Percentiles rank a stretch among this genome's conserved stretches.
Evolutionary conservation across 2,113 vertebrate species (phyloP).

Genomic region (Peromyscus maniculatus): DNA sequence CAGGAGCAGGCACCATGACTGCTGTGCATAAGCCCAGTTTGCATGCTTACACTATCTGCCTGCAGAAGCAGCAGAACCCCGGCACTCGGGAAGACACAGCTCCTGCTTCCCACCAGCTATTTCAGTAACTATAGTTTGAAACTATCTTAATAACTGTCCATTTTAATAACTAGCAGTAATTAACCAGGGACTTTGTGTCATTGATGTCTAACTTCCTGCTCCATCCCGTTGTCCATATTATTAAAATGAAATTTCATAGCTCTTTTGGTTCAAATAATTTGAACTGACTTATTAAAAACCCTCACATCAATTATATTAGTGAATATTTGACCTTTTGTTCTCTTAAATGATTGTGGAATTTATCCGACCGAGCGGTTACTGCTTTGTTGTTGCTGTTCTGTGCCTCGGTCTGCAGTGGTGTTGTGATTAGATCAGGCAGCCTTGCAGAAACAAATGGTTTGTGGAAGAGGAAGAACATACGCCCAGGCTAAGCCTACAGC

Average conservation of each 20-base stretch:
- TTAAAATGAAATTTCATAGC: constrained; percentile 17
- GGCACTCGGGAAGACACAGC: not conserved
- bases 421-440: not conserved
- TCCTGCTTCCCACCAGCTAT: not conserved
- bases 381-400: not conserved
- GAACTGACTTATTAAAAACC: not conserved
- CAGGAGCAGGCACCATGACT: not conserved
- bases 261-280: not conserved
- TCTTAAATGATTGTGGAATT: not conserved
- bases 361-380: not conserved
- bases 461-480: not conserved
- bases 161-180: constrained; percentile 52
- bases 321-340: not conserved
- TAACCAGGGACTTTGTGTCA: not conserved
- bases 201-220: constrained; percentile 40
- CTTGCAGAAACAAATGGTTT: constrained; percentile 30
- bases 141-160: not conserved
- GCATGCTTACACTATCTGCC: not conserved
- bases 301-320: not conserved
- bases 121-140: not conserved
- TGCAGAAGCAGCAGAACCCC: not conserved
- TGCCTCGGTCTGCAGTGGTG: not conserved
- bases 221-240: not conserved
- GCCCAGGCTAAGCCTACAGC: not conserved
- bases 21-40: not conserved